phyloP scores from a whole-genome alignment of 2,888 invertebrate species.

The Beris chalybata region DNA sequence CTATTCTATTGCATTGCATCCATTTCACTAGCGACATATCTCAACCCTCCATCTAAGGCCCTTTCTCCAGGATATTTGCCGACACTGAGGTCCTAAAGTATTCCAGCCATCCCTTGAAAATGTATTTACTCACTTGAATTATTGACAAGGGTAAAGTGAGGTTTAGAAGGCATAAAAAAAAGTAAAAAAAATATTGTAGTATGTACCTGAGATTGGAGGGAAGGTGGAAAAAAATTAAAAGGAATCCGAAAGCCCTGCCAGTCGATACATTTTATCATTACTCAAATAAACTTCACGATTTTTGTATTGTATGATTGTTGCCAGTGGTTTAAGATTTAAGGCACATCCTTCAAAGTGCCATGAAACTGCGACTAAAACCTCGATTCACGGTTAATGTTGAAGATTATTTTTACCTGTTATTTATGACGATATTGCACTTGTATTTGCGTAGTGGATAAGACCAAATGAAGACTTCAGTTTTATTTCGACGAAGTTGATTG shows the following conservation, averaged over 20 bases:
- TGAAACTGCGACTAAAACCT: not conserved
- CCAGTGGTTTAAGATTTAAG: not conserved
- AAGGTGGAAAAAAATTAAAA: not conserved
- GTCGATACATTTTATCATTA: conserved; percentile 24
- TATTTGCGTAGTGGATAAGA: conserved; percentile 19
- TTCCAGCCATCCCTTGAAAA: conserved; percentile 28
- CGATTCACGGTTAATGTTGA: not conserved
- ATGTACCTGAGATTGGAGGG: conserved; percentile 20
- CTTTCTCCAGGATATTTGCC: conserved; percentile 30
- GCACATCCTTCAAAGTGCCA: not conserved
- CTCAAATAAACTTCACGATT: conserved; percentile 18
- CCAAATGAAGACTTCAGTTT: too few relatives aligned
- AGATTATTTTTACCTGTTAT: not conserved
- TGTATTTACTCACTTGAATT: conserved; percentile 37
- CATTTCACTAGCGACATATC: conserved; percentile 5
- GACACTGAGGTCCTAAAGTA: conserved; percentile 23
- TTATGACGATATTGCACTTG: not conserved
- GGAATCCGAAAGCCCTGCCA: conserved; percentile 13
- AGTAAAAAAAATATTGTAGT: conserved; percentile 4
- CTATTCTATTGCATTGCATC: not conserved
- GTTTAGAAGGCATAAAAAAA: conserved; percentile 10
- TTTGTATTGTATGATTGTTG: not conserved
- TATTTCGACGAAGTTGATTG: too few relatives aligned
- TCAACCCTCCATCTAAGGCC: conserved; percentile 11
- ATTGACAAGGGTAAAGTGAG: conserved; percentile 37